phyloP scores from a whole-genome alignment of 1,140 invertebrate species.

The Archegozetes longisetosus region DNA sequence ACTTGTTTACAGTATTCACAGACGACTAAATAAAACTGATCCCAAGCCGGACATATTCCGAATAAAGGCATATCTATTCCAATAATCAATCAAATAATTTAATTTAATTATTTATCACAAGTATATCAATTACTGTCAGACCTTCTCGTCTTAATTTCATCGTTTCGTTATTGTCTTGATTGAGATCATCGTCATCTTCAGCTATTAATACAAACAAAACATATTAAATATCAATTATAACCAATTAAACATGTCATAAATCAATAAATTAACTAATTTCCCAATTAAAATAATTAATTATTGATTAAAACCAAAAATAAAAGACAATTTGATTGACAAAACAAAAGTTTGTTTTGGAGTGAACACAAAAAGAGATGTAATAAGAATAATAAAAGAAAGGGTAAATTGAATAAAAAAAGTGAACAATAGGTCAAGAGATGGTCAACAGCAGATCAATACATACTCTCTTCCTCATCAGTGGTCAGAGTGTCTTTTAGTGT shows the following conservation, averaged over 20 bases:
- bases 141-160: not conserved
- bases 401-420: not conserved
- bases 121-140: not conserved
- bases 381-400: not conserved
- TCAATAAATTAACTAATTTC: too few relatives aligned
- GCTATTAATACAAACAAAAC: not conserved
- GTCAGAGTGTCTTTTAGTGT: not conserved
- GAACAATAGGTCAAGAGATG: too few relatives aligned
- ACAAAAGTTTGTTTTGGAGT: not conserved
- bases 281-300: too few relatives aligned
- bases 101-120: not conserved
- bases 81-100: not conserved
- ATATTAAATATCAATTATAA: too few relatives aligned
- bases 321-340: not conserved
- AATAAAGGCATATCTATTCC: slow-evolving; percentile 35
- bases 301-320: too few relatives aligned
- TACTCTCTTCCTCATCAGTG: not conserved
- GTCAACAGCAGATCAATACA: too few relatives aligned
- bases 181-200: not conserved
- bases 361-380: not conserved
- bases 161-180: not conserved
- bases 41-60: slow-evolving; percentile 35
- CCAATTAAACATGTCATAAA: too few relatives aligned
- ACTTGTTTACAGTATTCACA: slow-evolving; percentile 36
- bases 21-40: slow-evolving; percentile 36